Percentiles rank a stretch among this genome's conserved stretches.
Evolutionary conservation across 2,113 vertebrate genomes (phyloP).

Genomic region (Eubucco bourcierii): DNA sequence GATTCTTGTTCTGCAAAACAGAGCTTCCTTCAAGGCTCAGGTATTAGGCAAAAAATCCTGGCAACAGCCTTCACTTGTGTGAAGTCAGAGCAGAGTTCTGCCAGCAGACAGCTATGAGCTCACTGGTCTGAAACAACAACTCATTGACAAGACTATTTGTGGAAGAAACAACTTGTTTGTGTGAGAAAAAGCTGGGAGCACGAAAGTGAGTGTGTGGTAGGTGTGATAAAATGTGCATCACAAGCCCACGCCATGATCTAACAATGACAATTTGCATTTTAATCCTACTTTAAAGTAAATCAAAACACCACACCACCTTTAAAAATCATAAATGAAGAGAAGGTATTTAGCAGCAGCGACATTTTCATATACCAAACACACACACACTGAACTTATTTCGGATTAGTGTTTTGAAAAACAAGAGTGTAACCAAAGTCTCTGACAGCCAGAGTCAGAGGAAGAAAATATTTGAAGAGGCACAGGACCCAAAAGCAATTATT

Average conservation of each 20-base stretch:
- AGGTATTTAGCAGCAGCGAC: constrained; percentile 2
- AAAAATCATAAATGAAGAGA: background rate
- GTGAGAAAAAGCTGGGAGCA: background rate
- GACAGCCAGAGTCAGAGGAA: background rate
- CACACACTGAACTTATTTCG: background rate
- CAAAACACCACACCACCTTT: background rate
- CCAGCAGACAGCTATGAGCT: constrained; percentile 81
- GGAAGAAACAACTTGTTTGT: constrained; percentile 45
- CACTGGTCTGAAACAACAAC: constrained; percentile 74
- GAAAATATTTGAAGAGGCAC: background rate
- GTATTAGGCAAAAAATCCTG: constrained; percentile 70
- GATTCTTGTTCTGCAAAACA: background rate
- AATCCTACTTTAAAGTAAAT: background rate
- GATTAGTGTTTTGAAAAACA: constrained; percentile 27
- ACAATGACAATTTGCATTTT: background rate
- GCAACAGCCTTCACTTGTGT: constrained; percentile 53
- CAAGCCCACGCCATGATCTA: background rate
- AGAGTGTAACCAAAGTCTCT: background rate
- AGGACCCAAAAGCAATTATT: constrained; percentile 9
- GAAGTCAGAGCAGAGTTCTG: constrained; percentile 63
- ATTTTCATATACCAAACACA: constrained; percentile 40
- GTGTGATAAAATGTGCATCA: background rate
- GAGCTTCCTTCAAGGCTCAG: constrained; percentile 45
- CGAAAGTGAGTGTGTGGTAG: background rate
- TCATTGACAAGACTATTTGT: constrained; percentile 48